Conservation (phyloP, 2,797 vertebrate genomes). For the Tenualosa ilisha region DNA sequence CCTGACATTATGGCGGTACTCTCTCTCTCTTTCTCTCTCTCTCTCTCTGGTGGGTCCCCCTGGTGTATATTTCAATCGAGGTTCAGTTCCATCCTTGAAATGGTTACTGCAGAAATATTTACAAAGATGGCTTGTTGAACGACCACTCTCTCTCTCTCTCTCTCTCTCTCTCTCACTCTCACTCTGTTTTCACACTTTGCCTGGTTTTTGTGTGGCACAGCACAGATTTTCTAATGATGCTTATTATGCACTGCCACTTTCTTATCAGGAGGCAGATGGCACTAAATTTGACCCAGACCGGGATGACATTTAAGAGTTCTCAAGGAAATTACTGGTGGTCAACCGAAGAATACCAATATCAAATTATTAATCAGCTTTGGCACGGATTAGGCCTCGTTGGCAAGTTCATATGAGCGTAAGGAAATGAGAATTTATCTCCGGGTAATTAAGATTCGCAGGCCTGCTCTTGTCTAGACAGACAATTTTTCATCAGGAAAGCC, state of each 20-base stretch:
- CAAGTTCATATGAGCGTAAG: conserved; percentile 30
- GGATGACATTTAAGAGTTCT: conserved; percentile 71
- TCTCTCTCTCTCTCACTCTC: background rate
- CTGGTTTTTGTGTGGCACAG: conserved; percentile 28
- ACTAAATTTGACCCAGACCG: conserved; percentile 42
- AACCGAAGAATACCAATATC: conserved; percentile 65
- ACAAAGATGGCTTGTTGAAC: background rate
- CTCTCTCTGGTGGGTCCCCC: background rate
- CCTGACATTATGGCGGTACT: background rate
- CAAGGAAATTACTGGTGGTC: conserved; percentile 59
- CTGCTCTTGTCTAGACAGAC: conserved; percentile 2
- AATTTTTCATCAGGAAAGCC: conserved; percentile 16
- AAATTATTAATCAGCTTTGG: conserved; percentile 65
- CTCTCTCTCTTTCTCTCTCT: background rate
- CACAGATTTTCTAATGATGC: background rate
- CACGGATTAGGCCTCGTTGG: conserved; percentile 40
- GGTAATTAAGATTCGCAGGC: conserved; percentile 66
- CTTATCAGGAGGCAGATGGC: conserved; percentile 35
- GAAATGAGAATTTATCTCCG: conserved; percentile 72
- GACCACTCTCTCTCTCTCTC: background rate
- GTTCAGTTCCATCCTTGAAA: conserved; percentile 10
- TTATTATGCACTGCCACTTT: conserved; percentile 18
- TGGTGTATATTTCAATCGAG: conserved; percentile 10
- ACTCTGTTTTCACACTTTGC: background rate
- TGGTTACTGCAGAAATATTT: conserved; percentile 24